Base-by-base conservation (phyloP, 1,140 invertebrate species). In the Conus betulinus region DNA sequence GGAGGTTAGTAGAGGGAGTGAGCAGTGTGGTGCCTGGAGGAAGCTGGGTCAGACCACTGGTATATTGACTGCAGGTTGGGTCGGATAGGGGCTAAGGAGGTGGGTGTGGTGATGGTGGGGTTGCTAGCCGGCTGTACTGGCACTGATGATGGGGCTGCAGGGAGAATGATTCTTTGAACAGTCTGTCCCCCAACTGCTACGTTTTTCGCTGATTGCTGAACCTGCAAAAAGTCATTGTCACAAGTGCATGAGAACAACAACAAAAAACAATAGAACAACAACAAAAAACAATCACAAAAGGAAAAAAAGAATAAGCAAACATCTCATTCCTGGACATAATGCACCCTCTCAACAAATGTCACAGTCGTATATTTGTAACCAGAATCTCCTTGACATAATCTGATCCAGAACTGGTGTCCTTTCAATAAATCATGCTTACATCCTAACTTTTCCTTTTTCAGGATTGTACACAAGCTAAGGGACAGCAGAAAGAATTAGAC, bases 1-100 rank as follows among this genome's bases (percentile, higher is more conserved):
- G 91, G 15, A 91, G 88, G 86, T 88, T 96, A 11, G 95, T 94
- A 91, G 95, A 95, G 3, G 96, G 94, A 2, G 96, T 96, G 71
- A 96, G 91, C 53, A 97, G 95, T 0, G 96, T 91, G 27, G 94
- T 96, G 74, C 92, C 92, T 25, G 92, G 95, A 2, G 96, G 95
- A 60, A 96, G 91, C 88, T 96, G 95, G 90, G 94, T 95, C 20
- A 96, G 90, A 55, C 95, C 95, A 60, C 53, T 94, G 53, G 84
- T 95, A 93, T 78, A 93, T 78, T 91, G 93, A 93, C 94, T 67
- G 95, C 92, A 85, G 81, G 67, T 84, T 87, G 81, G 92, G 91
- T 67, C 93, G 88, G 78, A 94, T 93, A 74, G 92, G 91, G 8
- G 93, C 87, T 13, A 93, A 55, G 51, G 88, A 89, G 10, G 89